phyloP scores from a whole-genome alignment of 2,797 vertebrate genomes.

The Gallinago solitaria region DNA sequence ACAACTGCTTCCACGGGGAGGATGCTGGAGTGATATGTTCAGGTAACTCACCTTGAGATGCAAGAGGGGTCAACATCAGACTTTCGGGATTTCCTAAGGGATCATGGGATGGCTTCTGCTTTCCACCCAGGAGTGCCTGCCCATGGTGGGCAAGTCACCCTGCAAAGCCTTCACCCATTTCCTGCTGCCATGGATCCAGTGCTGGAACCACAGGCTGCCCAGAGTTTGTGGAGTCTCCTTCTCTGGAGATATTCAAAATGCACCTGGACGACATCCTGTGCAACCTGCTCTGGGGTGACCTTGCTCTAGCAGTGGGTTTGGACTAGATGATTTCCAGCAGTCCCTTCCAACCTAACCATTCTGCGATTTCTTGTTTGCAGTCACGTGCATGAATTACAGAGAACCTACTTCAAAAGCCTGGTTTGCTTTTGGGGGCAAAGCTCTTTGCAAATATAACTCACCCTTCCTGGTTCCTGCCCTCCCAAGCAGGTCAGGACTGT shows the following conservation, averaged over 20 bases:
- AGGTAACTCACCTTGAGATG: background rate
- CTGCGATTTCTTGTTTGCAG: accelerated
- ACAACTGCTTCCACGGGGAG: slow-evolving; percentile 72
- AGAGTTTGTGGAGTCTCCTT: background rate
- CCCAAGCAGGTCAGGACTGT: background rate
- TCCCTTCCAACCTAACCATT: background rate
- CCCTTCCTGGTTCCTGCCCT: background rate
- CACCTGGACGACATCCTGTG: background rate
- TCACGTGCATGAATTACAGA: accelerated
- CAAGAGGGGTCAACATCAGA: background rate
- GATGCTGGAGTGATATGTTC: slow-evolving; percentile 62
- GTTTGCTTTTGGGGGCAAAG: background rate
- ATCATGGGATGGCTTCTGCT: background rate
- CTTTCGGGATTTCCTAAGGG: background rate
- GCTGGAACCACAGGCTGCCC: background rate
- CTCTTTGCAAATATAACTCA: background rate
- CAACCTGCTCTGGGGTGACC: background rate
- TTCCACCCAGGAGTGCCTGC: accelerated
- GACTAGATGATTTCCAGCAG: too few species aligned
- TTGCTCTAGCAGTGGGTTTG: background rate
- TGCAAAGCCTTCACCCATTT: background rate
- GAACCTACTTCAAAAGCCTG: background rate
- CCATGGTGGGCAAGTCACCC: background rate
- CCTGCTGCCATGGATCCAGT: background rate
- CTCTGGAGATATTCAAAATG: background rate